Base-by-base conservation (phyloP, 2,113 vertebrate genomes). In the Dryoscopus gambensis region DNA sequence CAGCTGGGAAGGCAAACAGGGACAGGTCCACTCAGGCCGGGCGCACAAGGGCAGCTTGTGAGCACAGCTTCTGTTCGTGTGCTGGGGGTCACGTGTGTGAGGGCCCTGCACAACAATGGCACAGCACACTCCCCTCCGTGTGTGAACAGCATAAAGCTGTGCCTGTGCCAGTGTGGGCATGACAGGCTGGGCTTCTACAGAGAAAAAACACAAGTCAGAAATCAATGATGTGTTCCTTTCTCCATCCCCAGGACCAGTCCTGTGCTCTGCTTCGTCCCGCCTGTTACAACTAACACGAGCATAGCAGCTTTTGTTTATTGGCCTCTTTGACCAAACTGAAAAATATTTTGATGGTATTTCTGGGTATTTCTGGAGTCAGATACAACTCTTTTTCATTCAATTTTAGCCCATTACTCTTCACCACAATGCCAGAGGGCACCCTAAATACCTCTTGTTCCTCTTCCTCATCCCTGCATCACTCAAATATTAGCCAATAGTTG, bases 131-230 rank as follows among this genome's bases (percentile, higher is more conserved):
- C 95, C 89, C 65, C 87, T 77, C 96, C 56, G 74, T 50, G 95
- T 97, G 93, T 35, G 49, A 71, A 73, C 1, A 71, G 87, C 20
- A 97, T 95, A 96, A 94, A 96, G 96, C 95, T 73, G 63, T 83
- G 96, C 81, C 97, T 97, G 94, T 96, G 93, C 23, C 37, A 84
- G 56, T 24, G 89, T 19, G 96, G 97, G 93, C 92, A 31, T 33
- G 79, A 42, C 69, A 68, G 31, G 31, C 86, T 53, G 82, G 82
- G 49, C 76, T 80, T 49, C 62, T 70, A 35, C 53, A 92, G 91
- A 91, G 92, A 69, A 52, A 84, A 95, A 97, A 22, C 69, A 97
- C 50, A 68, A 89, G 95, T 90, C 73, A 93, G 77, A 90, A 94
- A 97, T 91, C 40, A 83, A 93, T 95, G 71, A 83, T 63, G 84